phyloP scores from a whole-genome alignment of 2,888 invertebrate genomes.

The Leptarthrus brevirostris region DNA sequence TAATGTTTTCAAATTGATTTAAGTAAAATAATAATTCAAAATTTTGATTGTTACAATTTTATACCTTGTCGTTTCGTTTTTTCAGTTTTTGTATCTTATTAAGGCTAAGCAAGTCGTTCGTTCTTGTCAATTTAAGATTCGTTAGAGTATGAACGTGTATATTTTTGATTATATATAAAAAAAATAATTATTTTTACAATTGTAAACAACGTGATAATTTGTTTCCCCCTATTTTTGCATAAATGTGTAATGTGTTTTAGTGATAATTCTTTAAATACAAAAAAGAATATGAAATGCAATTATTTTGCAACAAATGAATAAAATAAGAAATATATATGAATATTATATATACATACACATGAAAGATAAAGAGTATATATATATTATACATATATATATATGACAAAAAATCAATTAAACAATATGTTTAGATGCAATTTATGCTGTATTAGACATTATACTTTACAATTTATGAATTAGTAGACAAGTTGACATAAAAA shows the following conservation, averaged over 20 bases:
- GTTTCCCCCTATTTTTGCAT: neutral
- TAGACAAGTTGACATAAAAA: slow-evolving; percentile 36
- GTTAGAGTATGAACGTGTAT: too few relatives aligned
- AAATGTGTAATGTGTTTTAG: slow-evolving; percentile 4
- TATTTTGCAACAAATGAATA: slow-evolving; percentile 7
- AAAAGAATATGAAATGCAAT: slow-evolving; percentile 21
- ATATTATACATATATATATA: slow-evolving; percentile 18
- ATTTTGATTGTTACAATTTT: slow-evolving; percentile 17
- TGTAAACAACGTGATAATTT: slow-evolving; percentile 17
- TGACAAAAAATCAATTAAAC: slow-evolving; percentile 39
- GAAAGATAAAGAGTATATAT: slow-evolving; percentile 36
- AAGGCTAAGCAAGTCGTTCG: too few relatives aligned
- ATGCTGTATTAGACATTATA: slow-evolving; percentile 49
- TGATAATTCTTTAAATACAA: slow-evolving; percentile 28
- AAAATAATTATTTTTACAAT: neutral
- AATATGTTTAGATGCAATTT: slow-evolving; percentile 51
- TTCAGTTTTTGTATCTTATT: too few relatives aligned
- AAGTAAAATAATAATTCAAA: too few relatives aligned
- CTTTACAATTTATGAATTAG: slow-evolving; percentile 43
- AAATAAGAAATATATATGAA: slow-evolving; percentile 8
- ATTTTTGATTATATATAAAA: too few relatives aligned
- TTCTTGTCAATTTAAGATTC: too few relatives aligned
- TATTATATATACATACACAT: slow-evolving; percentile 14
- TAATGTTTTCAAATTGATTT: too few relatives aligned
- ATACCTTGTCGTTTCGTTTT: slow-evolving; percentile 12